Conservation (phyloP, 2,113 vertebrate genomes). For the Rhinogobius similis region DNA sequence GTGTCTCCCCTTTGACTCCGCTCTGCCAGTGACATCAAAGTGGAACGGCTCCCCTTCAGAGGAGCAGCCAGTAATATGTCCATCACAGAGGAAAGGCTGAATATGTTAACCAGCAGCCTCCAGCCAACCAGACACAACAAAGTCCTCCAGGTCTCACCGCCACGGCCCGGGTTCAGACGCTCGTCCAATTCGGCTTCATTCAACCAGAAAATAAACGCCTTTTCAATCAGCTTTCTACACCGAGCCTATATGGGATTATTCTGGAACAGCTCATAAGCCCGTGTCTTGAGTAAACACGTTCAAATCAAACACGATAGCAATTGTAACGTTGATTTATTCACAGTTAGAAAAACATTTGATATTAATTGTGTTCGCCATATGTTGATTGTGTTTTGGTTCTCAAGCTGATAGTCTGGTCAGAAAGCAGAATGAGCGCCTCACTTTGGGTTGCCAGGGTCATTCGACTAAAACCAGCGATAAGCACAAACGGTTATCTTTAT, state of each 20-base stretch:
- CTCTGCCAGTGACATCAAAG: neutral
- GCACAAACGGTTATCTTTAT: too few relatives aligned
- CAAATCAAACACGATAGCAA: neutral
- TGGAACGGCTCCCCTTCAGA: neutral
- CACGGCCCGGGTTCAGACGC: neutral
- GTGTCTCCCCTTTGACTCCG: neutral
- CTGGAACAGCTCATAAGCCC: neutral
- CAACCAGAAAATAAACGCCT: neutral
- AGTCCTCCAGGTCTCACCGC: neutral
- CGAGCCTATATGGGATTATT: neutral
- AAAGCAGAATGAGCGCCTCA: neutral
- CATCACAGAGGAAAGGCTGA: neutral
- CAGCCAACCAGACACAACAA: neutral
- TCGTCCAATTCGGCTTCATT: neutral
- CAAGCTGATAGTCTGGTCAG: too few relatives aligned
- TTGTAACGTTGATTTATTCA: neutral
- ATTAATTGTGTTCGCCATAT: too few relatives aligned
- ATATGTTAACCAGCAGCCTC: neutral
- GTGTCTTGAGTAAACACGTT: neutral
- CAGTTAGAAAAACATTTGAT: neutral
- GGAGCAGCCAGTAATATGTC: neutral
- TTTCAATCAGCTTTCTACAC: neutral
- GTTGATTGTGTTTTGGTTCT: neutral
- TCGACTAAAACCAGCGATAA: too few relatives aligned
- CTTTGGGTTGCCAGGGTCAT: neutral